Conservation (phyloP, 2,888 invertebrate species). For the Augochlorella aurata region DNA sequence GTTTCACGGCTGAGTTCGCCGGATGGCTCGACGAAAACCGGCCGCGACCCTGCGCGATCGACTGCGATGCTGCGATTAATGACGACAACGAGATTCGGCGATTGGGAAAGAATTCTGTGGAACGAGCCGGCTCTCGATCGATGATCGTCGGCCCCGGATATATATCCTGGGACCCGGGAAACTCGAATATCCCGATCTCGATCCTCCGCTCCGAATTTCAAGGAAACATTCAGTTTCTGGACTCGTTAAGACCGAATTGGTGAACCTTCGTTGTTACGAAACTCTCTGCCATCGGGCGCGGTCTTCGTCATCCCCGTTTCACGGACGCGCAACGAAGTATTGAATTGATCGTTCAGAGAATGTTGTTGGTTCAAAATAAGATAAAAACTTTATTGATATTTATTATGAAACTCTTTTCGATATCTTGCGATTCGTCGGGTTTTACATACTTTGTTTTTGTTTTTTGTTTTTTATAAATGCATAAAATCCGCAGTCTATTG, state of each 20-base stretch:
- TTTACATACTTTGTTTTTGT: background rate
- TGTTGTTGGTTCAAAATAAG: slow-evolving; percentile 1
- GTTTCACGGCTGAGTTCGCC: slow-evolving; percentile 48
- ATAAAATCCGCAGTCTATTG: slow-evolving; percentile 13
- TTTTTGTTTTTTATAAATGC: background rate
- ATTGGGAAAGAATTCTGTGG: slow-evolving; percentile 2
- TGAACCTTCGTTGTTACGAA: background rate
- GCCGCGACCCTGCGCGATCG: slow-evolving; percentile 5
- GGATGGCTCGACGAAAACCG: slow-evolving; percentile 27
- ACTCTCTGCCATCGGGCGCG: too few relatives aligned
- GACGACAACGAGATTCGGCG: slow-evolving; percentile 21
- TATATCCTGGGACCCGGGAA: background rate
- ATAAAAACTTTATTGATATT: slow-evolving; percentile 8
- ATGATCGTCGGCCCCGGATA: background rate
- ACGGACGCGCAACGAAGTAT: background rate
- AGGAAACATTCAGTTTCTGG: background rate
- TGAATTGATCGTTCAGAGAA: background rate
- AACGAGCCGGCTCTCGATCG: background rate
- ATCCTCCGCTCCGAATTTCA: background rate
- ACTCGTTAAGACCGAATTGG: background rate
- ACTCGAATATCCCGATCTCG: background rate
- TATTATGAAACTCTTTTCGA: slow-evolving; percentile 7
- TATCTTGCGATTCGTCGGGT: background rate
- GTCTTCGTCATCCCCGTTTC: background rate
- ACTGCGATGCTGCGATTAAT: slow-evolving; percentile 23